Evolutionary conservation across 2,888 invertebrate species (phyloP), one percentile per base, ranked within the genome.

Genomic region (Nineta flava): DNA sequence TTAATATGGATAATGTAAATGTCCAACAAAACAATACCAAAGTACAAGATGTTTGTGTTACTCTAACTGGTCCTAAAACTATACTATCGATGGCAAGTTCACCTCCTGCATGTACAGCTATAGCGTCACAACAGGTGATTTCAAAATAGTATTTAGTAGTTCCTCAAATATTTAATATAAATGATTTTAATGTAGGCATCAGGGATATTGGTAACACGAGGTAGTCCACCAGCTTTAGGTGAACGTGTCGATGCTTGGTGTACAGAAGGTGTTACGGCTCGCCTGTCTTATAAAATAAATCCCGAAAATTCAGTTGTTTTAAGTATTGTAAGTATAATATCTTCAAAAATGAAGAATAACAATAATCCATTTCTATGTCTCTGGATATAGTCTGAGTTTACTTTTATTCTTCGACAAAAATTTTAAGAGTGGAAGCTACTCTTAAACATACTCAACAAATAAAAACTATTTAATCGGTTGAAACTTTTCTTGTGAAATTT

Each of bases 231-330:
- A 16, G 41, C 42, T 15, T 41, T 48, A n/a, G 48, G 48, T 6
- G 42, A 41, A 41, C 15, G 48, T 9, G 42, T 48, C 9, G 47
- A 47, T 15, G 21, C 26, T 19, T 48, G 48, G 48, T 48, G 48
- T 17, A 9, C 15, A 31, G 48, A 48, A 12, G 48, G 48, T 10
- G 19, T 31, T 26, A 31, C 21, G 1, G 42, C 48, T 31, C 21
- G 48, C 9, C 16, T 48, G 26, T 16, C 15, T 9, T 48, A 48
- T n/a, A 48, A 48, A 26, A 16, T 31, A 9, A 34, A 46, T 41
- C 42, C 48, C 6, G 13, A 41, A 15, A 48, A 48, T 42, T n/a
- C 31, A 13, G 26, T 48, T 26, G 15, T 48, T 48, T 32, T 48
- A 31, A 48, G 32, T 26, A 16, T 48, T 26, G 48, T 48, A 41